Percentiles rank a stretch among this genome's conserved stretches.
Conservation (phyloP, 2,888 invertebrate species). For the Parnassius apollo region DNA sequence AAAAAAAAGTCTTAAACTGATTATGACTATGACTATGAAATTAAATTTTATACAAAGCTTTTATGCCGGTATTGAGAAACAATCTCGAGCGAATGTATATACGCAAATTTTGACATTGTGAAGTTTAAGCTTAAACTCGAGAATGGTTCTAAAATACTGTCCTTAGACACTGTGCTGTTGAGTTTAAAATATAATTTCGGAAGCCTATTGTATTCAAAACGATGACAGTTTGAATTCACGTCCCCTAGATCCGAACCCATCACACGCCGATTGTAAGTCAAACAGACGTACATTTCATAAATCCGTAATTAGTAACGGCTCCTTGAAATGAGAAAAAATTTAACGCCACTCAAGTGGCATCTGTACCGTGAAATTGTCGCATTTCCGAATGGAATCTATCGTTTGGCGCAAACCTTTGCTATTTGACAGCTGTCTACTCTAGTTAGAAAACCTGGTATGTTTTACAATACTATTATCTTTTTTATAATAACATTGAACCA, state of each 20-base stretch:
- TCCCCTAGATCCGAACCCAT: constrained; percentile 14
- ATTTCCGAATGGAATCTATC: constrained; percentile 36
- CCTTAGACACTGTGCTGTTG: no score
- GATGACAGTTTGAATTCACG: background rate
- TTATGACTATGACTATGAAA: no score
- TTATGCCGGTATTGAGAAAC: no score
- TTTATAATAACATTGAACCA: no score
- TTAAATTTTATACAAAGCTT: no score
- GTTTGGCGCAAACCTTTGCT: constrained; percentile 31
- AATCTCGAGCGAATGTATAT: no score
- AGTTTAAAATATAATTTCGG: no score
- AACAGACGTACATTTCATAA: constrained; percentile 34
- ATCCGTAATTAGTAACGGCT: constrained; percentile 48
- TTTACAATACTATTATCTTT: no score
- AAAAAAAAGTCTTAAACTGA: no score
- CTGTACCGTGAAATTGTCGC: constrained; percentile 60
- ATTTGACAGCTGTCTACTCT: constrained; percentile 37
- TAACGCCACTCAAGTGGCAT: constrained; percentile 56
- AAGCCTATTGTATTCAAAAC: background rate
- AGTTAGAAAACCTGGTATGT: constrained; percentile 1
- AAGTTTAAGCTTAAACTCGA: no score
- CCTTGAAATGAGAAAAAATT: constrained; percentile 44
- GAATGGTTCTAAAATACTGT: no score
- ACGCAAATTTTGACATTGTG: no score
- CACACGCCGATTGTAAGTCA: constrained; percentile 31